These are phyloP conservation scores for Baryphthengus martii DNA, from an alignment of 2,113 vertebrate species.

Conservation along the genomic window DNA sequence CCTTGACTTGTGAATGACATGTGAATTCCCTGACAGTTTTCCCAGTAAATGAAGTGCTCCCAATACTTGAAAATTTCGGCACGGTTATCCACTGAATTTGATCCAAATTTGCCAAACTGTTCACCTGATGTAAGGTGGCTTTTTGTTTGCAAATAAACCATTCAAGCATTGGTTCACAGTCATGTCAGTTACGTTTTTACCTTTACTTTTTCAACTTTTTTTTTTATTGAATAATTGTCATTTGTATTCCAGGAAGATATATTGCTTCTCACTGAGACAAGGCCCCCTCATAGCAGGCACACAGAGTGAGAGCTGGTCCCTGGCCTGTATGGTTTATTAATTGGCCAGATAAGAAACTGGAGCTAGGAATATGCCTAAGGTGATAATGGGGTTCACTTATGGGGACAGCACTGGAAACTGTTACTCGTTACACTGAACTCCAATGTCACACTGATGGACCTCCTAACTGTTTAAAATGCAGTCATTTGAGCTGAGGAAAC, in stretches of 20 bases:
- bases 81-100: not conserved
- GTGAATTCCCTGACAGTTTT: not conserved
- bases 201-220: not conserved
- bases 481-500: not conserved
- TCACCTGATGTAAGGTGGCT: not conserved
- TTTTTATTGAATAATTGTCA: not conserved
- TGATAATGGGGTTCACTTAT: not conserved
- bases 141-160: not conserved
- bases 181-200: not conserved
- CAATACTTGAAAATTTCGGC: not conserved
- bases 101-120: not conserved
- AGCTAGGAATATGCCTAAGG: not conserved
- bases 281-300: accelerated
- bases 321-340: not conserved
- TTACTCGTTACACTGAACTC: not conserved
- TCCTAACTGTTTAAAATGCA: not conserved
- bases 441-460: not conserved
- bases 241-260: not conserved
- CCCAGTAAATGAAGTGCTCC: not conserved
- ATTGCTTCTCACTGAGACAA: not conserved
- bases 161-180: not conserved
- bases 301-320: accelerated
- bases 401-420: not conserved
- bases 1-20: not conserved
- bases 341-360: not conserved